These are phyloP conservation scores for Lepilemur septentrionalis DNA, from an alignment of 2,797 vertebrate species.

Conservation along the genomic window DNA sequence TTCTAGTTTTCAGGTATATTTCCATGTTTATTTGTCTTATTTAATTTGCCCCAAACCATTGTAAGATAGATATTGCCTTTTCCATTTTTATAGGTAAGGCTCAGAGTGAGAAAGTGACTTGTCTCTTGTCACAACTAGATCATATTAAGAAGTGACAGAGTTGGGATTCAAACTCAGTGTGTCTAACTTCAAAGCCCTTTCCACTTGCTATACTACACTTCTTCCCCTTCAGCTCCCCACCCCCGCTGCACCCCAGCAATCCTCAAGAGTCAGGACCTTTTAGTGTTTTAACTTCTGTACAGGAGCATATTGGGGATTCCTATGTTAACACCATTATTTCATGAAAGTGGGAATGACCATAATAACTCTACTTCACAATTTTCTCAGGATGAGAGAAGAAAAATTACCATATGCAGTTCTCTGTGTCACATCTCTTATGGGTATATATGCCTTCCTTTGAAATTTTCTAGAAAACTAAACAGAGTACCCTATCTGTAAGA, in stretches of 20 bases:
- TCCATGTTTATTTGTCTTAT: background rate
- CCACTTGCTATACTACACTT: background rate
- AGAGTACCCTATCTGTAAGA: background rate
- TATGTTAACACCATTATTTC: background rate
- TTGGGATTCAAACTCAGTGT: background rate
- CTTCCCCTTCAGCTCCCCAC: background rate
- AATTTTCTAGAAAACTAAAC: background rate
- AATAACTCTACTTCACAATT: background rate
- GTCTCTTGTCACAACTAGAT: background rate
- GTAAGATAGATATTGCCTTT: background rate
- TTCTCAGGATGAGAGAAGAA: slow-evolving; percentile 13
- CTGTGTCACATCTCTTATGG: background rate
- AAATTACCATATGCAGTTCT: background rate
- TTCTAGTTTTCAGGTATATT: background rate
- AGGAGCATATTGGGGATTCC: background rate
- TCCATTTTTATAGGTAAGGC: background rate
- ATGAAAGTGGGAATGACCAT: background rate
- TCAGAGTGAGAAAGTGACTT: background rate
- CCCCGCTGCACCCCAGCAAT: background rate
- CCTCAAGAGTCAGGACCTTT: background rate
- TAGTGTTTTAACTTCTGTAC: background rate
- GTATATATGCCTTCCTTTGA: background rate
- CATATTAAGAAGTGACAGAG: background rate
- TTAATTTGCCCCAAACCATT: background rate
- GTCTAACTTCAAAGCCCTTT: background rate